phyloP scores from a whole-genome alignment of 2,888 invertebrate species.

The Xestoiulus laeticollis region DNA sequence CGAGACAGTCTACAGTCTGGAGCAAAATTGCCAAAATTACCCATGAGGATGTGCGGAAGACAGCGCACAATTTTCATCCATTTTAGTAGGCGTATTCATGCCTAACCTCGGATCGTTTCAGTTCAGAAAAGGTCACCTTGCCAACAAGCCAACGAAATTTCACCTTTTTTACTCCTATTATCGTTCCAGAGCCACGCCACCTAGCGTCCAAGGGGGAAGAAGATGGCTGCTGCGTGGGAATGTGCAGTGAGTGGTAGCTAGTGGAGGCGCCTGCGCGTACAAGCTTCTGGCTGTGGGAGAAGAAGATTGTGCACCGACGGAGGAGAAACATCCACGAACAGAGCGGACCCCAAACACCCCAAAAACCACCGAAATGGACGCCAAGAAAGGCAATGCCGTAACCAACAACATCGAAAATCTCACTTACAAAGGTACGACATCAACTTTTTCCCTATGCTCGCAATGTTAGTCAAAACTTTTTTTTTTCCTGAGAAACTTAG shows the following conservation, averaged over 20 bases:
- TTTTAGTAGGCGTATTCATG: background rate
- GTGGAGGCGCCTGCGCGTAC: background rate
- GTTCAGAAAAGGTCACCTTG: background rate
- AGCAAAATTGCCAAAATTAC: no score
- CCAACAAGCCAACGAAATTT: background rate
- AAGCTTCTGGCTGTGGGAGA: background rate
- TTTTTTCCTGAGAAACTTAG: background rate
- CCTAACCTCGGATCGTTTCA: background rate
- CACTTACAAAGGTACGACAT: conserved; percentile 38
- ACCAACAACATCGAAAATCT: conserved; percentile 34
- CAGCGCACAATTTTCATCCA: background rate
- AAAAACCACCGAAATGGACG: conserved; percentile 7
- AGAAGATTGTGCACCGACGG: background rate
- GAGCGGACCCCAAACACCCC: conserved; percentile 28
- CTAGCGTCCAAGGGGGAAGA: background rate
- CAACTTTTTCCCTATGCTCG: background rate
- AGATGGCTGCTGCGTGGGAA: conserved; percentile 33
- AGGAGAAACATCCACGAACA: conserved; percentile 33
- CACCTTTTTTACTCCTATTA: background rate
- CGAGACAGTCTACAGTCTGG: no score
- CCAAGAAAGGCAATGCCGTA: conserved; percentile 34
- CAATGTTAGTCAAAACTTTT: background rate
- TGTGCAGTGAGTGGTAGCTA: background rate
- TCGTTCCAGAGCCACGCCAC: background rate
- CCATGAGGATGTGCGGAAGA: no score